Percentiles rank a stretch among this genome's conserved stretches.
Conservation (phyloP, 2,113 vertebrate genomes). For the Paradoxurus hermaphroditus region DNA sequence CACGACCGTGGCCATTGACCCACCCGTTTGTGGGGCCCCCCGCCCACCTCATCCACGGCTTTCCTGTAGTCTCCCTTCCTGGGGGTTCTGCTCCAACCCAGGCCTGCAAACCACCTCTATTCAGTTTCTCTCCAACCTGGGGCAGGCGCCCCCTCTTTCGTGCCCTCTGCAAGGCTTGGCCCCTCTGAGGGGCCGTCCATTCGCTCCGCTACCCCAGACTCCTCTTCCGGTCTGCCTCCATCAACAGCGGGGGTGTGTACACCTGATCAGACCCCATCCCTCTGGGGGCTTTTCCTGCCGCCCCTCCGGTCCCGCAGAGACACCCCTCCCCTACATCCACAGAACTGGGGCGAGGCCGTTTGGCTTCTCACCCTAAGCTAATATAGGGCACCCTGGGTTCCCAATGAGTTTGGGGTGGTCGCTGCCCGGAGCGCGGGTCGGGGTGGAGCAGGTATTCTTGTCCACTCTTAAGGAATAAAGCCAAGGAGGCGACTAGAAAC, state of each 20-base stretch:
- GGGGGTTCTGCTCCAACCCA: neutral
- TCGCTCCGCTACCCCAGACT: fast-evolving
- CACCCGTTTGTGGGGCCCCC: neutral
- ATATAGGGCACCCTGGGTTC: neutral
- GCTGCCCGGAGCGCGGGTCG: neutral
- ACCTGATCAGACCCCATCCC: no score
- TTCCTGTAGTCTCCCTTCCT: neutral
- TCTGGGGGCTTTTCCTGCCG: no score
- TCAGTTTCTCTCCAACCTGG: neutral
- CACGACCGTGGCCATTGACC: neutral
- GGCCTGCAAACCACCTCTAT: neutral
- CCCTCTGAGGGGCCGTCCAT: neutral
- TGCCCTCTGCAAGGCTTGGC: neutral
- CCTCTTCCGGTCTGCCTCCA: neutral
- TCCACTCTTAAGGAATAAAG: neutral
- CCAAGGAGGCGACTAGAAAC: neutral
- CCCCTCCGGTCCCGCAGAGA: neutral
- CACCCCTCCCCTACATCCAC: fast-evolving
- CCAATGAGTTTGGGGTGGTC: neutral
- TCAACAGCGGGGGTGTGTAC: neutral
- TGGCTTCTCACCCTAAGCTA: neutral
- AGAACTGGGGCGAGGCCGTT: neutral
- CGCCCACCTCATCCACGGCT: no score
- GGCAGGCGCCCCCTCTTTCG: neutral
- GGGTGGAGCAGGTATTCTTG: no score